Percentiles rank a stretch among this genome's conserved stretches.
These are phyloP conservation scores for Tribolium madens DNA, from an alignment of 1,140 invertebrate species.

Conservation along the genomic window DNA sequence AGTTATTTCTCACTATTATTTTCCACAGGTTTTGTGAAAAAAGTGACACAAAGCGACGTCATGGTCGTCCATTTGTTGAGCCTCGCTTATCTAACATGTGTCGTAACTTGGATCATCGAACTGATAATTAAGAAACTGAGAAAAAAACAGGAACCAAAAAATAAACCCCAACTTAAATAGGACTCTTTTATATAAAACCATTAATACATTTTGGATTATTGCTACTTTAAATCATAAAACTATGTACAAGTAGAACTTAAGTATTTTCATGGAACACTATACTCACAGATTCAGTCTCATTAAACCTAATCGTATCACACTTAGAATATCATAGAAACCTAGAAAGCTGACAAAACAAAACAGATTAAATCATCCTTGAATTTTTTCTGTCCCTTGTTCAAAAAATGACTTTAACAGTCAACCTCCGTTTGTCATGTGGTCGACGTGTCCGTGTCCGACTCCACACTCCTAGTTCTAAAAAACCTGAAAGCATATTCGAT, in stretches of 20 bases:
- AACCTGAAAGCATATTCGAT: constrained; percentile 72
- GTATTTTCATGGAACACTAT: constrained; percentile 52
- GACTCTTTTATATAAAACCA: constrained; percentile 50
- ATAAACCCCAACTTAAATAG: neutral
- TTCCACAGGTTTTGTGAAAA: constrained; percentile 57
- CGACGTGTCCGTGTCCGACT: constrained; percentile 56
- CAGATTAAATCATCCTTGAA: constrained; percentile 5
- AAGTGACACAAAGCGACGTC: constrained; percentile 54
- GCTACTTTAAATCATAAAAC: constrained; percentile 49
- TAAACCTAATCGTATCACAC: constrained; percentile 58
- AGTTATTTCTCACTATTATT: neutral
- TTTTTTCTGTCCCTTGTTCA: neutral
- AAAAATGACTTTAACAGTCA: constrained; percentile 47
- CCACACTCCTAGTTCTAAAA: constrained; percentile 47
- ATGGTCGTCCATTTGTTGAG: constrained; percentile 61
- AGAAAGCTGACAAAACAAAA: constrained; percentile 21
- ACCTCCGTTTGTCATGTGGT: constrained; percentile 63
- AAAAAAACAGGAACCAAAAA: neutral
- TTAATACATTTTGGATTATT: constrained; percentile 48
- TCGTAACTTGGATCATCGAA: constrained; percentile 57
- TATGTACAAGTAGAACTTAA: constrained; percentile 48
- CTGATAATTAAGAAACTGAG: constrained; percentile 20
- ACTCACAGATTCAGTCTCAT: constrained; percentile 60
- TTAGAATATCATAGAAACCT: constrained; percentile 48
- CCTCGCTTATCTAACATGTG: constrained; percentile 53